A percentile compares a stretch with the other conserved stretches of the same genome.
These are phyloP conservation scores for Creontiades dilutus DNA, from an alignment of 2,888 invertebrate species.

Conservation along the genomic window DNA sequence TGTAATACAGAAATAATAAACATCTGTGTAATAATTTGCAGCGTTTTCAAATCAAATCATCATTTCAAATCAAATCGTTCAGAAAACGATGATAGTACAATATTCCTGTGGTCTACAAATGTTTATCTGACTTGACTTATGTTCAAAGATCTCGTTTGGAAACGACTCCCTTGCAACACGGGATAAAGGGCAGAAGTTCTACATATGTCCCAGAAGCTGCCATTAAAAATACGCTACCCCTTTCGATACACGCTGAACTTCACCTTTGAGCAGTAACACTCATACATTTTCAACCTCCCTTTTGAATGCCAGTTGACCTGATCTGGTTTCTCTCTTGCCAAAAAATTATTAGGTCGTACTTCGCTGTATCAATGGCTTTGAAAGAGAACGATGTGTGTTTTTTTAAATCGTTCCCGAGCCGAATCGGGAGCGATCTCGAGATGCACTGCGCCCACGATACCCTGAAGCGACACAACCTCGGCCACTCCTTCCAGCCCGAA, in stretches of 20 bases:
- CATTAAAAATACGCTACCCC: neutral
- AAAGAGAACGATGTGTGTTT: neutral
- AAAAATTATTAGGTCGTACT: neutral
- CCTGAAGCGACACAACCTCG: neutral
- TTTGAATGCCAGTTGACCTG: slow-evolving; percentile 45
- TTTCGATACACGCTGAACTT: slow-evolving; percentile 25
- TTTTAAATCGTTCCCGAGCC: neutral
- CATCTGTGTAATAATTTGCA: no score
- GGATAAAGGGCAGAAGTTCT: slow-evolving; percentile 58
- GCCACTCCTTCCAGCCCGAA: slow-evolving; percentile 54
- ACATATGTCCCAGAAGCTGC: neutral
- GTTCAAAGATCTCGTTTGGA: slow-evolving; percentile 40
- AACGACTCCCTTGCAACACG: slow-evolving; percentile 11
- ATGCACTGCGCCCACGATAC: slow-evolving; percentile 31
- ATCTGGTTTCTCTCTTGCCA: neutral
- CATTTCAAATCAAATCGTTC: no score
- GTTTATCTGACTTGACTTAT: no score
- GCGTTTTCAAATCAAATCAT: no score
- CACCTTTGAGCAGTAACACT: slow-evolving; percentile 8
- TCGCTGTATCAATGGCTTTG: neutral
- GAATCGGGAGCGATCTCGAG: slow-evolving; percentile 40
- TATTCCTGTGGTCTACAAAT: no score
- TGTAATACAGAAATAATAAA: no score
- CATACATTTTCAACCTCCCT: neutral
- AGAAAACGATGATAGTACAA: no score